Evolutionary conservation across 2,113 vertebrate genomes (phyloP).

Genomic region (Grammomys surdaster): DNA sequence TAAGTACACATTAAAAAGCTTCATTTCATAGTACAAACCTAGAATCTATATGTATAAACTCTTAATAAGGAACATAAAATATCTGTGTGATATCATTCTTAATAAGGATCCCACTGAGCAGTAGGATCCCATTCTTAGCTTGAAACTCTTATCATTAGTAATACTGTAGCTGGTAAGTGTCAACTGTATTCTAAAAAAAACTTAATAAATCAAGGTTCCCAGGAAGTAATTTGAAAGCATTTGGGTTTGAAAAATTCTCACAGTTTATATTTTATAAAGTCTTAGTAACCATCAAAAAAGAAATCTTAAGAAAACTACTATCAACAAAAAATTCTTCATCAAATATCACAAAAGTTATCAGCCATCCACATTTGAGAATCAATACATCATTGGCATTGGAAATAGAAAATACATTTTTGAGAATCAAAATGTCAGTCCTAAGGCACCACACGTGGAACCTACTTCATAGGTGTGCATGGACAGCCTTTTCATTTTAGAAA

Average conservation of each 20-base stretch:
- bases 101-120: neutral
- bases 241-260: neutral
- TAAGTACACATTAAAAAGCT: too few relatives aligned
- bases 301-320: neutral
- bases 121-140: neutral
- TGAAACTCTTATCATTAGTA: neutral
- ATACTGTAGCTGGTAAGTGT: neutral
- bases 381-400: neutral
- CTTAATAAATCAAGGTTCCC: neutral
- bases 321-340: neutral
- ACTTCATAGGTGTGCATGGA: neutral
- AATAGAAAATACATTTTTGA: neutral
- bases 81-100: slow-evolving; percentile 17
- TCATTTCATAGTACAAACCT: neutral
- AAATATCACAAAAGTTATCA: slow-evolving; percentile 20
- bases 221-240: neutral
- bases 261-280: neutral
- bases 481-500: neutral
- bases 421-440: neutral
- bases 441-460: neutral
- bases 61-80: neutral
- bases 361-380: neutral
- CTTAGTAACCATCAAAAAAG: neutral
- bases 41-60: neutral
- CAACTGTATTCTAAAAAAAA: slow-evolving; percentile 7